Conservation (phyloP, 1,140 invertebrate species). For the Drosophila azteca region DNA sequence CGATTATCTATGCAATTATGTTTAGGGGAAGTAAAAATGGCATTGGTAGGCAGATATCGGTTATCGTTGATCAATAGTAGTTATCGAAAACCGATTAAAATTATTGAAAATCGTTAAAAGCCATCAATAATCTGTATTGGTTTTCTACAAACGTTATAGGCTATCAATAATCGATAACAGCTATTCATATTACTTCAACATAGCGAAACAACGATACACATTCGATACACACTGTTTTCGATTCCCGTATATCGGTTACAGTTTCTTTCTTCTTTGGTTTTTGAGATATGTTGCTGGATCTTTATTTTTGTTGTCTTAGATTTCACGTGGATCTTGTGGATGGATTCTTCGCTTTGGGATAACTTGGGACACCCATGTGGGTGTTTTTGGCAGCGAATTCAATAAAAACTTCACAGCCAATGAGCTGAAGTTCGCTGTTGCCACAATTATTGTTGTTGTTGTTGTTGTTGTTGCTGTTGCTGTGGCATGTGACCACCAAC, state of each 20-base stretch:
- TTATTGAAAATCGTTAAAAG: too few species aligned
- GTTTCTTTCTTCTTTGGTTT: not conserved
- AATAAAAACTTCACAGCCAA: conserved; percentile 80
- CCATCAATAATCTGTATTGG: too few species aligned
- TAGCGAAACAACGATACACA: too few species aligned
- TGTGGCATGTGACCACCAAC: conserved; percentile 73
- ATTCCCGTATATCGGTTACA: conserved; percentile 12
- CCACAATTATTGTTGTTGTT: conserved; percentile 12
- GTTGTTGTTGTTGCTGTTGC: conserved; percentile 5
- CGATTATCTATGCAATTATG: too few species aligned
- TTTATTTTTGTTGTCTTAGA: conserved; percentile 4
- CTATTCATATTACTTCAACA: too few species aligned
- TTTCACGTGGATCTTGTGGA: not conserved
- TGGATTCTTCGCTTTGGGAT: conserved; percentile 13
- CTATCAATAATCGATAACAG: too few species aligned
- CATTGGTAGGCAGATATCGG: too few species aligned
- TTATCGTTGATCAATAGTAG: too few species aligned
- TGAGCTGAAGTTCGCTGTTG: conserved; percentile 44
- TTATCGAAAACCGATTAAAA: too few species aligned
- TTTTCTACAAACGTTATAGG: too few species aligned
- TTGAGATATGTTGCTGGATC: not conserved
- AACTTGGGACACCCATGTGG: conserved; percentile 43
- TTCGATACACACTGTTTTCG: conserved; percentile 7
- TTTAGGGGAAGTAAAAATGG: too few species aligned
- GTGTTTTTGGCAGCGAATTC: conserved; percentile 68